Base-by-base conservation (phyloP, 2,888 invertebrate species). In the Lasius fuliginosus region DNA sequence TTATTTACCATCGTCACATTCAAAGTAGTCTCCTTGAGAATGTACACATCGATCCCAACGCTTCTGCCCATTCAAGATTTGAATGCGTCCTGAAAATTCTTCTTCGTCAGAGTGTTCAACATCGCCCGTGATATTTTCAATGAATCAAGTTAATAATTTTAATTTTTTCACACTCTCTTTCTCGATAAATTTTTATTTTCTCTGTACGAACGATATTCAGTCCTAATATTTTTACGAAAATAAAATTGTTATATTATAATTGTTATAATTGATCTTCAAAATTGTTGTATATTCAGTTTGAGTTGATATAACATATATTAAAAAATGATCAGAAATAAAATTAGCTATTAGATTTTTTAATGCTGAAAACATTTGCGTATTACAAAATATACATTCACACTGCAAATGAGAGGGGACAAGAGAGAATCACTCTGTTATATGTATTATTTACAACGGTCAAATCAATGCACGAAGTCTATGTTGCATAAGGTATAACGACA, bases 101-200 rank as follows among this genome's bases (percentile, higher is more conserved):
- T 36, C 36, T 36, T 36, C 36, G 5, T 36, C 3, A 36, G 36
- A 36, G 36, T 36, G 5, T 36, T 36, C 36, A 3, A 5, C 36
- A 36, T 5, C 36, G 36, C 36, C 5, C 36, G 36, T 3, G 42
- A 74, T n/a, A 62, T 30, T 62, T 49, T 18, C 12, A 60, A 42
- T 74, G 30, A 74, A 73, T 0, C 5, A 30, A 68, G 15, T 60
- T 60, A 60, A 58, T 73, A 3, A 27, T 27, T 36, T 36, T 5
- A 49, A 49, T 60, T n/a, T 27, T 60, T 42, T 73, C 23, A 30
- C 33, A 11, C 3, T 27, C 2, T 40, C 18, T n/a, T 9, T 36
- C 18, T 42, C 1, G 46, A 60, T 60, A 73, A 56, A 64, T 74
- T 46, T 74, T 75, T 6, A 46, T 74, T 46, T 75, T 75, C 6